Evolutionary conservation across 2,888 invertebrate genomes (phyloP), one percentile per base, ranked within the genome.

Genomic region (Leucania comma): DNA sequence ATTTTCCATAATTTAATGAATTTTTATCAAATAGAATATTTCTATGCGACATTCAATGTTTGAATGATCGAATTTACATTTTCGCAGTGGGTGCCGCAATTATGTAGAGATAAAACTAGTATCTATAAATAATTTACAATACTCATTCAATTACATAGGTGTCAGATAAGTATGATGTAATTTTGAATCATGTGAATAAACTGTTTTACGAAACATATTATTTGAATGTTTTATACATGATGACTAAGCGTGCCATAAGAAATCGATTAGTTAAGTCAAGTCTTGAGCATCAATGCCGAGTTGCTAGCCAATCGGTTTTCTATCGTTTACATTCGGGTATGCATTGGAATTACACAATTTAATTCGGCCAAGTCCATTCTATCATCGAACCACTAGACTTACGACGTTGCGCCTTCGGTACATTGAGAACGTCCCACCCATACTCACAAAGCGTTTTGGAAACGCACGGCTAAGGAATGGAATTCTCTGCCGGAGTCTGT

Each of bases 1-100:
- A 48, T 70, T 82, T 81, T 68, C 78, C 79, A 82, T 83, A 82
- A 57, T 63, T 64, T 73, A 79, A 81, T 81, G 58, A 58, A 32
- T 74, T 83, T 60, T 53, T 14, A 72, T 66, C 32, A 56, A 78
- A 73, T 65, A 71, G 48, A 72, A 59, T 65, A 67, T 68, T 75
- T 68, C 68, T 80, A 78, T 65, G 59, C 20, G 57, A 57, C 68
- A 64, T 38, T 64, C 14, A 60, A 68, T 69, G 56, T 57, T 57
- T 60, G 58, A 20, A 73, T 73, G 65, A 51, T 72, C 53, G 68
- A 71, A 83, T 68, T 61, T 71, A 56, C 81, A 72, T 82, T 80
- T 83, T 71, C 72, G 69, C 83, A 75, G 78, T 81, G 74, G 82
- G 82, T 62, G 66, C 68, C 62, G 32, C 38, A 22, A 62, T 75